Conservation (phyloP, 2,113 vertebrate species). For the Paedocypris sp. region DNA sequence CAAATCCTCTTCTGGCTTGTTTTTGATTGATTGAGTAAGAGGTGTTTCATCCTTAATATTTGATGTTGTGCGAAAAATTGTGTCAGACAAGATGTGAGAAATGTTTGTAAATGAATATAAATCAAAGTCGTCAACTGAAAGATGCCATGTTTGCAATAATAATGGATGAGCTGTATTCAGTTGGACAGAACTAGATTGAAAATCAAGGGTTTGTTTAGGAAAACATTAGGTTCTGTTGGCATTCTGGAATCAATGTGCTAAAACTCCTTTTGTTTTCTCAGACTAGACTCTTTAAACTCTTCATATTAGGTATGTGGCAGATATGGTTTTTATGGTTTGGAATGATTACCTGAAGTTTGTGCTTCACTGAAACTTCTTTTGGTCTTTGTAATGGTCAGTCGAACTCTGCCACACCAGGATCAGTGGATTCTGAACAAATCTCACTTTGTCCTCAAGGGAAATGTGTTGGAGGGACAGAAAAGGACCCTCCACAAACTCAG, state of each 20-base stretch:
- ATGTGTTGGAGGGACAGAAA: neutral
- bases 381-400: neutral
- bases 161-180: conserved; percentile 13
- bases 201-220: conserved; percentile 3
- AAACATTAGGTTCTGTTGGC: neutral
- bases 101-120: conserved; percentile 6
- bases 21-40: neutral
- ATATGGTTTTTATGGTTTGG: no score
- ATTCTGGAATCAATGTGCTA: no score
- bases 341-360: no score
- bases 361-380: no score
- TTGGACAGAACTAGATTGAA: neutral
- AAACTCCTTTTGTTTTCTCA: no score
- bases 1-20: neutral
- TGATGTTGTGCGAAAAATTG: conserved; percentile 16
- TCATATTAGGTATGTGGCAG: no score
- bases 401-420: neutral
- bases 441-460: neutral
- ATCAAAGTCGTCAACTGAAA: conserved; percentile 6
- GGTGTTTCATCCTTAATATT: conserved; percentile 15
- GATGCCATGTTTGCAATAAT: neutral
- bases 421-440: neutral
- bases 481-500: neutral
- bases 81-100: conserved; percentile 18
- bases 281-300: no score